A percentile compares a stretch with the other conserved stretches of the same genome.
phyloP scores from a whole-genome alignment of 2,888 invertebrate genomes.

The Ferdinandea cuprea region DNA sequence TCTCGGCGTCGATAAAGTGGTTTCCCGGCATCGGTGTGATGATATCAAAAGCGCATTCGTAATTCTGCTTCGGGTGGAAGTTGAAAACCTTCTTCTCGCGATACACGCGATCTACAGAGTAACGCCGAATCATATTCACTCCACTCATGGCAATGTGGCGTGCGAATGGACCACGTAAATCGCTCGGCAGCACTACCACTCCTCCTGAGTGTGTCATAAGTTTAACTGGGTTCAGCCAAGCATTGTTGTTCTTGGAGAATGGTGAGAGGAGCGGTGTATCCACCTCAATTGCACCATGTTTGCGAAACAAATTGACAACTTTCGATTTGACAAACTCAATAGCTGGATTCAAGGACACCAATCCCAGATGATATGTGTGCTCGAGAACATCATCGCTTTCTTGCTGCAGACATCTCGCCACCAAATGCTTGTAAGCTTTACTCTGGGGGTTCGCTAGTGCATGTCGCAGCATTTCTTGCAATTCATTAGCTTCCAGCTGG shows the following conservation, averaged over 20 bases:
- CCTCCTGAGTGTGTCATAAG: slow-evolving; percentile 94
- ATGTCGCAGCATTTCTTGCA: slow-evolving; percentile 92
- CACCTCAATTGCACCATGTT: slow-evolving; percentile 91
- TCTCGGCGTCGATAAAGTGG: slow-evolving; percentile 92
- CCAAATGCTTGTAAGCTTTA: slow-evolving; percentile 89
- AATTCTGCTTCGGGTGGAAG: slow-evolving; percentile 94
- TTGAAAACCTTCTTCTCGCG: slow-evolving; percentile 91
- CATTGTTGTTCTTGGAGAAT: slow-evolving; percentile 84
- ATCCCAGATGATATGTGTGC: slow-evolving; percentile 91
- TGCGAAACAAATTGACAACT: slow-evolving; percentile 86
- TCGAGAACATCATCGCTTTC: slow-evolving; percentile 84
- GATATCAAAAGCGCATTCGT: slow-evolving; percentile 97
- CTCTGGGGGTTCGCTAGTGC: slow-evolving; percentile 92
- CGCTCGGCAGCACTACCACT: slow-evolving; percentile 92
- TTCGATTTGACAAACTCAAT: slow-evolving; percentile 82
- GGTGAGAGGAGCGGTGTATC: slow-evolving; percentile 93
- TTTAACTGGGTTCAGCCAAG: slow-evolving; percentile 85
- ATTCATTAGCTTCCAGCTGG: slow-evolving; percentile 92
- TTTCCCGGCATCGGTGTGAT: slow-evolving; percentile 90
- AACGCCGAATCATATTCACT: slow-evolving; percentile 91
- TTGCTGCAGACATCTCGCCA: slow-evolving; percentile 83
- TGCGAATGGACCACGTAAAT: slow-evolving; percentile 91
- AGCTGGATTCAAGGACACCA: slow-evolving; percentile 82
- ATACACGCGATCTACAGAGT: slow-evolving; percentile 93
- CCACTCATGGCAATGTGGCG: slow-evolving; percentile 92